Evolutionary conservation across 2,113 vertebrate species (phyloP).

Genomic region (Chaetops frenatus): DNA sequence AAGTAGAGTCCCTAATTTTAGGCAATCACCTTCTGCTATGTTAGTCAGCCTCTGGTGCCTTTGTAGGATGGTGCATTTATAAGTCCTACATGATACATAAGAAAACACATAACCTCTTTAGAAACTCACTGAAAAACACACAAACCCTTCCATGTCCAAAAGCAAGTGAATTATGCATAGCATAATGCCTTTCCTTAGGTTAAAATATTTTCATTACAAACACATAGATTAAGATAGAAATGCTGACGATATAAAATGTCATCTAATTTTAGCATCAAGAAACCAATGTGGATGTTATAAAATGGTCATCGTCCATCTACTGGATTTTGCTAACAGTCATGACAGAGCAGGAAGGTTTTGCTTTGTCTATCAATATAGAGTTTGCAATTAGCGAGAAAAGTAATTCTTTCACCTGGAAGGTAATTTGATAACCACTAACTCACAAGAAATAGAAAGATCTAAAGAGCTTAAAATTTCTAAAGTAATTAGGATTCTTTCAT

Average conservation of each 20-base stretch:
- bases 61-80: not conserved
- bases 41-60: not conserved
- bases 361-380: not conserved
- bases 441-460: not conserved
- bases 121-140: not conserved
- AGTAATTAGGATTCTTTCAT: not conserved
- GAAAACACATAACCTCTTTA: not conserved
- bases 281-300: not conserved
- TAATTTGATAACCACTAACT: not conserved
- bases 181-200: not conserved
- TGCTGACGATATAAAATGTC: not conserved
- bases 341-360: not conserved
- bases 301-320: not conserved
- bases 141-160: not conserved
- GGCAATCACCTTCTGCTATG: not conserved
- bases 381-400: not conserved
- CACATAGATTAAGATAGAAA: not conserved
- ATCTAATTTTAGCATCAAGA: not conserved
- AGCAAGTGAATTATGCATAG: not conserved
- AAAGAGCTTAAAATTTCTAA: not conserved
- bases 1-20: not conserved
- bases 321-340: not conserved
- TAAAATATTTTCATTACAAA: not conserved
- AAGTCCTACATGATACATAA: not conserved
- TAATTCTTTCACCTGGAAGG: not conserved